Base-by-base conservation (phyloP, 2,113 vertebrate species). In the Solea senegalensis region DNA sequence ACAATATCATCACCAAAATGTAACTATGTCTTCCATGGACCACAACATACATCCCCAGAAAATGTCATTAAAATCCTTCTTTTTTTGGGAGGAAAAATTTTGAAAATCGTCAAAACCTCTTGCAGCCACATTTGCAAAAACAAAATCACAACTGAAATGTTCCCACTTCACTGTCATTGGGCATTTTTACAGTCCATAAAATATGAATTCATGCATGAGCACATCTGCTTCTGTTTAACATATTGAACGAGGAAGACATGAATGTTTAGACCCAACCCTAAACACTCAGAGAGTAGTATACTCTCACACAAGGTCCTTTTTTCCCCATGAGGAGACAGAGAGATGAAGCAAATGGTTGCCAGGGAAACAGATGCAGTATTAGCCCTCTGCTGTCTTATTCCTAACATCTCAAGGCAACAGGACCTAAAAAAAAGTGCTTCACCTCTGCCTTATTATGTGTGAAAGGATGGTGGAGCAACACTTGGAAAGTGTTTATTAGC, bases 351-450 rank as follows among this genome's bases (percentile, higher is more conserved):
- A 79, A 73, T 65, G n/a, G 91, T 94, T 94, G 85, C 87, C 93
- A 90, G 49, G 90, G 91, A 84, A 94, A 93, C 90, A 87, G 85
- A 86, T 86, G 75, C 70, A 86, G 83, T 68, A 62, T 87, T 82
- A 80, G 86, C 58, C 54, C 67, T 85, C 57, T 63, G 49, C 57
- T 84, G 65, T 77, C 69, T 78, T 73, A 48, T 81, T 85, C 70
- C 65, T 81, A 62, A 75, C 70, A 78, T 84, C 69, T 77, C 57
- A 73, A 74, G 75, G 79, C 62, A 59, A 44, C 16, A 53, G 48
- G 34, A 54, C 48, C 56, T 50, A 8, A 72, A 79, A 64, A 64
- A 78, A 74, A 4, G 39, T 63, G 52, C 44, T 77, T 71, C 28
- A 43, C 68, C 52, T 80, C 78, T 83, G 57, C 46, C 26, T 81